Percentiles rank a stretch among this genome's conserved stretches.
phyloP scores from a whole-genome alignment of 2,888 invertebrate species.

The Drosophila melanosoma region DNA sequence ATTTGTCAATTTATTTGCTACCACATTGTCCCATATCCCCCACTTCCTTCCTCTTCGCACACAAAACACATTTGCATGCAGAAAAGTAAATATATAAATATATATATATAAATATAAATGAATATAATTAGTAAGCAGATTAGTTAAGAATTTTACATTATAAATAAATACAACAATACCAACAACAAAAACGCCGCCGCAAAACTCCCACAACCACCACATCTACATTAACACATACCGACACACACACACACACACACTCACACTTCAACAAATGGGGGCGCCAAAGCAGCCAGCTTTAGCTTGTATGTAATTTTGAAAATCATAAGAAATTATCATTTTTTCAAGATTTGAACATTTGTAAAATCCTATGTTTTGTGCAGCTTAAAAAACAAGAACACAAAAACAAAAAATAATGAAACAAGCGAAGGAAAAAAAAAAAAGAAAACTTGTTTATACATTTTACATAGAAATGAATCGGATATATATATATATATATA shows the following conservation, averaged over 20 bases:
- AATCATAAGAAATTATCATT: slow-evolving; percentile 25
- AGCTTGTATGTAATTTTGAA: slow-evolving; percentile 71
- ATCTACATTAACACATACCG: slow-evolving; percentile 24
- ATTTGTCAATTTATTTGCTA: slow-evolving; percentile 43
- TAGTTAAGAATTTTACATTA: slow-evolving; percentile 80
- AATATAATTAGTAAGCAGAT: slow-evolving; percentile 78
- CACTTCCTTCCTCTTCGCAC: slow-evolving; percentile 40
- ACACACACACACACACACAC: slow-evolving; percentile 34
- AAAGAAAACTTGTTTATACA: slow-evolving; percentile 68
- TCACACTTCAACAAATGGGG: slow-evolving; percentile 31
- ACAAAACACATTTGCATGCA: slow-evolving; percentile 71
- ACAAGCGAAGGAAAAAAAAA: slow-evolving; percentile 26
- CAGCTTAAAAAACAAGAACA: slow-evolving; percentile 54
- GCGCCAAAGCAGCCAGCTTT: slow-evolving; percentile 65
- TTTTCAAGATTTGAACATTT: slow-evolving; percentile 57
- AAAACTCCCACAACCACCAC: slow-evolving; percentile 35
- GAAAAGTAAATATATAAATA: slow-evolving; percentile 61
- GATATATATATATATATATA: slow-evolving; percentile 60
- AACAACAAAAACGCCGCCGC: slow-evolving; percentile 44
- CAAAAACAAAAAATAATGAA: slow-evolving; percentile 21
- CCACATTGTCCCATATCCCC: slow-evolving; percentile 28
- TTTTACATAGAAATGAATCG: slow-evolving; percentile 68
- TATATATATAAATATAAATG: slow-evolving; percentile 74
- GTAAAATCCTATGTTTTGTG: slow-evolving; percentile 77
- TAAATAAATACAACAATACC: slow-evolving; percentile 50